These are phyloP conservation scores for Symphodus melops DNA, from an alignment of 2,113 vertebrate species.

Conservation along the genomic window DNA sequence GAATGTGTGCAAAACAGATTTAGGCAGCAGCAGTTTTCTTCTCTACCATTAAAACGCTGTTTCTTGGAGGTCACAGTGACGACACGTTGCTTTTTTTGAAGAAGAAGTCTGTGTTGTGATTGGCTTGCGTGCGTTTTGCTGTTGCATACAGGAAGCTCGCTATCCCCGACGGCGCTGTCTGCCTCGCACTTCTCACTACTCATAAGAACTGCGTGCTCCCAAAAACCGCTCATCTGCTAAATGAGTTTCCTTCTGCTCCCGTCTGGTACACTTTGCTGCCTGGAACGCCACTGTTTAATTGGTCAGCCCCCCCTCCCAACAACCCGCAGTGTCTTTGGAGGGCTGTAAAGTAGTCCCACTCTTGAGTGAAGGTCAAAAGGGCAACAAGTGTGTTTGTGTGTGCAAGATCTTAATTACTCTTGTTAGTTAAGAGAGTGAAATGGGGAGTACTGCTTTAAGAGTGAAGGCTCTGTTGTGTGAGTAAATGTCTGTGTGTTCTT, in stretches of 20 bases:
- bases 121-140: constrained; percentile 34
- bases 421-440: constrained; percentile 5
- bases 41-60: constrained; percentile 32
- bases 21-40: neutral
- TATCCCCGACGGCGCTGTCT: constrained; percentile 53
- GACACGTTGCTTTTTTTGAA: constrained; percentile 45
- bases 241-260: constrained; percentile 76
- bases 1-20: constrained; percentile 12
- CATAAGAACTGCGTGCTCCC: constrained; percentile 42
- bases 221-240: constrained; percentile 74
- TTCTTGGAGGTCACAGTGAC: constrained; percentile 37
- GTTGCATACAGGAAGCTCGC: constrained; percentile 63
- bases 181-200: constrained; percentile 58
- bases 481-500: neutral
- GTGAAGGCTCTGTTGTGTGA: constrained; percentile 8
- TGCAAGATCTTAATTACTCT: constrained; percentile 34
- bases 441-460: neutral
- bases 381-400: constrained; percentile 21
- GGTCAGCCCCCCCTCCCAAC: constrained; percentile 34
- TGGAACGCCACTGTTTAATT: constrained; percentile 69
- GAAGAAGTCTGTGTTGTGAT: constrained; percentile 59
- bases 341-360: constrained; percentile 68
- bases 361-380: constrained; percentile 73
- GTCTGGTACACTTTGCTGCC: constrained; percentile 36
- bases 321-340: constrained; percentile 54